These are phyloP conservation scores for Argyrosomus japonicus DNA, from an alignment of 2,113 vertebrate species.

Conservation along the genomic window DNA sequence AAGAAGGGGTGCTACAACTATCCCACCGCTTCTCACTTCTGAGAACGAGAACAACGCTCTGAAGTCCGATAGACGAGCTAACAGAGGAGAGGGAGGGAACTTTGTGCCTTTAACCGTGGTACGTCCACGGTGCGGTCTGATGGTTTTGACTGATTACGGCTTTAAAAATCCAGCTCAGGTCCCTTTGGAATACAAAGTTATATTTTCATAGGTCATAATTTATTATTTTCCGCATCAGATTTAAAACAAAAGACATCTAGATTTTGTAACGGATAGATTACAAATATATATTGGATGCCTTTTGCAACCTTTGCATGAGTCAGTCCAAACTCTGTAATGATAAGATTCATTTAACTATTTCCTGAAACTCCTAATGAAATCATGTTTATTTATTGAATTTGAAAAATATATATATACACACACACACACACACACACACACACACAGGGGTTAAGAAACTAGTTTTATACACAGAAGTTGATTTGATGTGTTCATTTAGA, in stretches of 20 bases:
- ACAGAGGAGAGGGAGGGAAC: not conserved
- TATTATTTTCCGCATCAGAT: slow-evolving; percentile 68
- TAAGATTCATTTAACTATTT: slow-evolving; percentile 36
- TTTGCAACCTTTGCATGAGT: slow-evolving; percentile 48
- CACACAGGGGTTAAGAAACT: slow-evolving; percentile 13
- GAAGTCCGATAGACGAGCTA: slow-evolving; percentile 26
- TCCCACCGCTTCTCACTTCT: slow-evolving; percentile 23
- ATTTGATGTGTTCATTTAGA: slow-evolving; percentile 50
- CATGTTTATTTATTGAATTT: slow-evolving; percentile 52
- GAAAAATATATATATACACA: slow-evolving; percentile 20
- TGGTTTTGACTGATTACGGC: slow-evolving; percentile 75
- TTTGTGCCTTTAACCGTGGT: slow-evolving; percentile 75
- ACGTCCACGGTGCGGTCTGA: slow-evolving; percentile 58
- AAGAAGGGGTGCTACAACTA: slow-evolving; percentile 25
- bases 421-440: not conserved
- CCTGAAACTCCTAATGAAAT: slow-evolving; percentile 38
- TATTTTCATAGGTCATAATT: slow-evolving; percentile 78
- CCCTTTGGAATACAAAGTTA: slow-evolving; percentile 73
- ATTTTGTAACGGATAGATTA: slow-evolving; percentile 68
- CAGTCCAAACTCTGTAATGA: slow-evolving; percentile 35
- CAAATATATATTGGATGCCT: slow-evolving; percentile 56
- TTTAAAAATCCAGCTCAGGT: slow-evolving; percentile 83
- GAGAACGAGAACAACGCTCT: slow-evolving; percentile 32
- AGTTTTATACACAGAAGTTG: slow-evolving; percentile 42
- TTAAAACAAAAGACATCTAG: slow-evolving; percentile 53